Percentiles rank a stretch among this genome's conserved stretches.
phyloP scores from a whole-genome alignment of 1,140 invertebrate genomes.

The Lepidurus packardi region DNA sequence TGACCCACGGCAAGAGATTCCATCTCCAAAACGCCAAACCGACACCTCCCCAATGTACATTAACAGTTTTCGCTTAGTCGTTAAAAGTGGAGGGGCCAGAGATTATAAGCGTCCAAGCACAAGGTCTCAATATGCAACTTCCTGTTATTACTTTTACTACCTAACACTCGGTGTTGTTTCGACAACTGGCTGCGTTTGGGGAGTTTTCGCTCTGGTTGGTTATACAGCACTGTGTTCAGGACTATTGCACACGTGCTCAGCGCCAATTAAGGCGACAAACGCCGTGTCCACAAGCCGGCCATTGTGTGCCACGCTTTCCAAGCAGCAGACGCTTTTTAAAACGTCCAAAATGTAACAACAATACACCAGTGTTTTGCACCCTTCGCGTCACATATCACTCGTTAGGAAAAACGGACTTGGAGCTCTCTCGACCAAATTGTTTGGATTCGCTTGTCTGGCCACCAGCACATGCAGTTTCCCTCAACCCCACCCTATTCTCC shows the following conservation, averaged over 20 bases:
- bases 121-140: constrained; percentile 9
- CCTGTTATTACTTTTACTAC: neutral
- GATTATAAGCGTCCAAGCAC: neutral
- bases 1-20: neutral
- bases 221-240: neutral
- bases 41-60: neutral
- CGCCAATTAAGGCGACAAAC: constrained; percentile 9
- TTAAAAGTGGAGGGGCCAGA: neutral
- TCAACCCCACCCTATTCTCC: too few relatives aligned
- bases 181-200: neutral
- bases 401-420: neutral
- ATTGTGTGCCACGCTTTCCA: neutral
- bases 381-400: neutral
- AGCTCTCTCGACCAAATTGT: neutral
- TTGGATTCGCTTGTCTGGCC: neutral
- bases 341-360: neutral
- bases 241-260: neutral
- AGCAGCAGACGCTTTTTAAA: too few relatives aligned
- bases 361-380: neutral
- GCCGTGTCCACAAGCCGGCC: neutral
- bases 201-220: neutral
- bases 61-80: neutral
- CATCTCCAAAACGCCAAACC: neutral
- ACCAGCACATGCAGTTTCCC: neutral
- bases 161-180: neutral